A percentile compares a stretch with the other conserved stretches of the same genome.
Conservation (phyloP, 2,797 vertebrate genomes). For the Prunella strophiata region DNA sequence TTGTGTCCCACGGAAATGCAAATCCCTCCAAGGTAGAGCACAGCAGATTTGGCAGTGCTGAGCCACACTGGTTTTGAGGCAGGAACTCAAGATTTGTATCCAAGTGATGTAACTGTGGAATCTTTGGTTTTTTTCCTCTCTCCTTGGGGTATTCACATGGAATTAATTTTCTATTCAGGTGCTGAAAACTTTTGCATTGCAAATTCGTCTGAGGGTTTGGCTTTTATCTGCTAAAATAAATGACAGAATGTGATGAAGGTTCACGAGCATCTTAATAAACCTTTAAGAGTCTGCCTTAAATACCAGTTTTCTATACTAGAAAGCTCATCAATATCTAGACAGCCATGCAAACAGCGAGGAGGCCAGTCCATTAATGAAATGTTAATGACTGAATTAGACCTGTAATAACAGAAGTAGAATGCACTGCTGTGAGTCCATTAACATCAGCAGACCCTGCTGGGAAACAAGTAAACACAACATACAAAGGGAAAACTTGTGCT, state of each 20-base stretch:
- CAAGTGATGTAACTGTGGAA: neutral
- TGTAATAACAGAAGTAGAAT: conserved; percentile 91
- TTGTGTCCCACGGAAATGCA: neutral
- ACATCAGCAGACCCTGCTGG: conserved; percentile 86
- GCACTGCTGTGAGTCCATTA: conserved; percentile 97
- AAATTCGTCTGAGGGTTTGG: neutral
- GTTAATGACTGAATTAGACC: conserved; percentile 99
- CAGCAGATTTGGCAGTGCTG: neutral
- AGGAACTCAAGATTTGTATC: neutral
- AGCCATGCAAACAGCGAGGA: conserved; percentile 84
- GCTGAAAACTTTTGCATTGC: neutral
- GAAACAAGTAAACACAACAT: conserved; percentile 82
- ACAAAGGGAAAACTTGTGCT: conserved; percentile 77
- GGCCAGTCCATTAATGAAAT: conserved; percentile 95
- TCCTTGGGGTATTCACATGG: neutral
- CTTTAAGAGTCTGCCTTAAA: conserved; percentile 80
- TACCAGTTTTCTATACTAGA: conserved; percentile 76
- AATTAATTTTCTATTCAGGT: conserved; percentile 36
- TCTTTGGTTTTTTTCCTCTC: neutral
- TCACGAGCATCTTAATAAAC: conserved; percentile 40
- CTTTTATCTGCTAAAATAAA: conserved; percentile 35
- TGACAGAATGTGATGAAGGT: neutral
- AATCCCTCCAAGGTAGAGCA: neutral
- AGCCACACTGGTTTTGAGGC: neutral
- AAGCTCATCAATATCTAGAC: conserved; percentile 88